Conservation (phyloP, 2,888 invertebrate species). For the Lumbricus terrestris region DNA sequence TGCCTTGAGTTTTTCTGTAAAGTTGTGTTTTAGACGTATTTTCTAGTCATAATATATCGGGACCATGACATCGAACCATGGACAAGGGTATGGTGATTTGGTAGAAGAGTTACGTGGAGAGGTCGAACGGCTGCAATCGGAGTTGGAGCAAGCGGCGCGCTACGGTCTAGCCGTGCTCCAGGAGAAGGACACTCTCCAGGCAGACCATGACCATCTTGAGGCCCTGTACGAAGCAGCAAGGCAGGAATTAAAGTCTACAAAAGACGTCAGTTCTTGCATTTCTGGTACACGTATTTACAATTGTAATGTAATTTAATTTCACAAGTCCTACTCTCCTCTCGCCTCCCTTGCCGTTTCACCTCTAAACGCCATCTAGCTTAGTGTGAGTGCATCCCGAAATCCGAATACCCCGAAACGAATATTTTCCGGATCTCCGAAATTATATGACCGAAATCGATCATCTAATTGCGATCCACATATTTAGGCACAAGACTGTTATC, state of each 20-base stretch:
- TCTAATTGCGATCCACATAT: too few species aligned
- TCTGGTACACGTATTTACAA: background rate
- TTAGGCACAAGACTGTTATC: too few species aligned
- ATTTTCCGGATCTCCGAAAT: too few species aligned
- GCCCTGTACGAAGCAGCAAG: conserved; percentile 83
- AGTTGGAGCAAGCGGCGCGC: conserved; percentile 84
- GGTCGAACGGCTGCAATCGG: conserved; percentile 49
- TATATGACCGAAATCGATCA: too few species aligned
- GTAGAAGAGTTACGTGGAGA: conserved; percentile 37
- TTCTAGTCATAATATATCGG: background rate
- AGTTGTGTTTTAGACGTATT: background rate
- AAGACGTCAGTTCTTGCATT: conserved; percentile 68
- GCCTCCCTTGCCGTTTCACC: too few species aligned
- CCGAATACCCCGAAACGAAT: too few species aligned
- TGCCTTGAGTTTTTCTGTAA: background rate
- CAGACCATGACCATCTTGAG: conserved; percentile 86
- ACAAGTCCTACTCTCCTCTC: too few species aligned
- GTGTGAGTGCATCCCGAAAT: too few species aligned
- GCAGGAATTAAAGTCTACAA: conserved; percentile 89
- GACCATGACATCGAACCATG: background rate
- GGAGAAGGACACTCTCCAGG: conserved; percentile 83
- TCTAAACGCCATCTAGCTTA: too few species aligned
- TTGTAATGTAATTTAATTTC: background rate
- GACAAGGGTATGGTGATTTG: background rate
- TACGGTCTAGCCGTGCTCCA: conserved; percentile 90